Percentiles rank a stretch among this genome's conserved stretches.
Conservation (phyloP, 2,113 vertebrate genomes). For the Cyprinodon brontotheroides region DNA sequence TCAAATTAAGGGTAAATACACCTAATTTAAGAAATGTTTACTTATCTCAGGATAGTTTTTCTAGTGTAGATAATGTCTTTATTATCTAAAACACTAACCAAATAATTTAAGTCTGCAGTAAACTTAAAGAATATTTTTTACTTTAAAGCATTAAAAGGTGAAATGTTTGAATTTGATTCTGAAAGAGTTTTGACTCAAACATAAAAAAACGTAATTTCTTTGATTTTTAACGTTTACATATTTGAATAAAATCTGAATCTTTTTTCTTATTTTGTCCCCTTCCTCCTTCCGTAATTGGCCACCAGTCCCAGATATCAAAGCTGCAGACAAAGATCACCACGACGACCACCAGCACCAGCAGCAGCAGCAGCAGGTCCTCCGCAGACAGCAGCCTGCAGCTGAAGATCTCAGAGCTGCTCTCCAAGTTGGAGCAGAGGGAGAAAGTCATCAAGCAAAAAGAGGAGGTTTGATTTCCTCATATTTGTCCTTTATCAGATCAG, state of each 20-base stretch:
- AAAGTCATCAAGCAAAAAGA: constrained; percentile 85
- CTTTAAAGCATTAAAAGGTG: neutral
- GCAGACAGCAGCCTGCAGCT: constrained; percentile 85
- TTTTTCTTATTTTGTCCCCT: neutral
- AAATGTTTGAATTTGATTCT: neutral
- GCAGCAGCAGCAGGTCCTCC: constrained; percentile 35
- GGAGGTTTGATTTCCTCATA: constrained; percentile 74
- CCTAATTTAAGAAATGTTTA: too few species aligned
- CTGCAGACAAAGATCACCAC: constrained; percentile 84
- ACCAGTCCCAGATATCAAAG: constrained; percentile 84
- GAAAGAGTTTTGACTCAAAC: neutral
- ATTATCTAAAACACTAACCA: too few species aligned
- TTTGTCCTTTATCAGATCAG: too few species aligned
- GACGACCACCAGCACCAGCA: constrained; percentile 71
- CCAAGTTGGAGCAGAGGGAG: constrained; percentile 86
- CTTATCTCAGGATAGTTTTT: too few species aligned
- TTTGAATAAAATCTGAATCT: neutral
- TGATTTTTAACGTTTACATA: neutral
- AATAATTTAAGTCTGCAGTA: neutral
- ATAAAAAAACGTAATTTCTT: too few species aligned
- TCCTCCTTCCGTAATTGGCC: neutral
- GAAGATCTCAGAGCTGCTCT: constrained; percentile 84
- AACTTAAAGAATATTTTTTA: neutral
- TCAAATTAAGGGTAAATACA: too few species aligned
- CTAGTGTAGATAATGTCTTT: too few species aligned